phyloP scores from a whole-genome alignment of 2,113 vertebrate species.

The Amia ocellicauda region DNA sequence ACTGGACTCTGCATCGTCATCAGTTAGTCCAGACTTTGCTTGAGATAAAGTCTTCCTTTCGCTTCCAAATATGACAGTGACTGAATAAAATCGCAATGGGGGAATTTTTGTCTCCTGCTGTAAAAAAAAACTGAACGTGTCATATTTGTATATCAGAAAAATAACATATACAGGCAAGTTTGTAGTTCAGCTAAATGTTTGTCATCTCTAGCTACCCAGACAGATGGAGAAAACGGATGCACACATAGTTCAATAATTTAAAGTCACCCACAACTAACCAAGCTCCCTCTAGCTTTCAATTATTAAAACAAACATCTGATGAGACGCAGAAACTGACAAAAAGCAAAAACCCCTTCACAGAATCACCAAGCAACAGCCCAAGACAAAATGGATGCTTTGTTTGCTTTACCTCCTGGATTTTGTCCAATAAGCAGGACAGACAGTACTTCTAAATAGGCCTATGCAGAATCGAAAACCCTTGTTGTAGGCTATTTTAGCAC shows the following conservation, averaged over 20 bases:
- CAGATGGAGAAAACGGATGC: slow-evolving; percentile 41
- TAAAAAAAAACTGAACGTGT: slow-evolving; percentile 21
- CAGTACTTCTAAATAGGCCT: slow-evolving; percentile 22
- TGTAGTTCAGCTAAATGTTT: slow-evolving; percentile 26
- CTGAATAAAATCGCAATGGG: too few species aligned
- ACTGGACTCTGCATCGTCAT: too few species aligned
- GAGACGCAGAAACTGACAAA: slow-evolving; percentile 25
- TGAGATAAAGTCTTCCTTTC: too few species aligned
- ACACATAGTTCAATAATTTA: slow-evolving; percentile 49
- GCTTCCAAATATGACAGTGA: too few species aligned
- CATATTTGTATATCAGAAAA: too few species aligned
- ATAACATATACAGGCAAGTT: slow-evolving; percentile 10
- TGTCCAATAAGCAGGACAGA: slow-evolving; percentile 25
- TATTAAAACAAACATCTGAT: slow-evolving; percentile 48
- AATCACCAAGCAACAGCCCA: slow-evolving; percentile 13
- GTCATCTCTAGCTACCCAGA: slow-evolving; percentile 23
- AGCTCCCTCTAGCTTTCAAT: slow-evolving; percentile 36
- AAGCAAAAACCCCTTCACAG: slow-evolving; percentile 8
- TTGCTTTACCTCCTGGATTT: slow-evolving; percentile 24
- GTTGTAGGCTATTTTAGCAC: too few species aligned
- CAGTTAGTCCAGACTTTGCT: too few species aligned
- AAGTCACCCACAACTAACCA: slow-evolving; percentile 38
- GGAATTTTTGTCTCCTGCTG: too few species aligned
- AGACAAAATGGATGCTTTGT: slow-evolving; percentile 28
- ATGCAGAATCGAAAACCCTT: background rate